A percentile compares a stretch with the other conserved stretches of the same genome.
phyloP scores from a whole-genome alignment of 2,888 invertebrate genomes.

The Cheilosia urbana region DNA sequence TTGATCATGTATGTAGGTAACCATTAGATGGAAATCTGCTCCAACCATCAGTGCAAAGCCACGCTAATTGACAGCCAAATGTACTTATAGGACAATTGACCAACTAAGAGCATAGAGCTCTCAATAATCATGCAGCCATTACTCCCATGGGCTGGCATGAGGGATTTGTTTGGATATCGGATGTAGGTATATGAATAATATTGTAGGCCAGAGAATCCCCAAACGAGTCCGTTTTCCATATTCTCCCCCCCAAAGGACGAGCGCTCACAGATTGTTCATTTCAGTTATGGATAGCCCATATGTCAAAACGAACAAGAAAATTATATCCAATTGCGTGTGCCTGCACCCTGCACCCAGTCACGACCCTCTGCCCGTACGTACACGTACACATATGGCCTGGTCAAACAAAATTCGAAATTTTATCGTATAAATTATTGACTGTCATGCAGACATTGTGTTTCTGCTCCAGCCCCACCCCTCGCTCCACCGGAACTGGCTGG shows the following conservation, averaged over 20 bases:
- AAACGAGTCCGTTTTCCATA: conserved; percentile 36
- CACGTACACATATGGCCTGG: no score
- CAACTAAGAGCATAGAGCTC: not conserved
- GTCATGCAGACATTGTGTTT: no score
- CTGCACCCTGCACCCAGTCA: conserved; percentile 15
- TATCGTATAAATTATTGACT: no score
- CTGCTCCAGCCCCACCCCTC: no score
- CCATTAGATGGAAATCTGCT: no score
- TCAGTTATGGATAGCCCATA: conserved; percentile 51
- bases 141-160: not conserved
- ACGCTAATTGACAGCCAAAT: no score
- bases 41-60: no score
- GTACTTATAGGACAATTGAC: no score
- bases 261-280: conserved; percentile 47
- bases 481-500: conserved; percentile 42
- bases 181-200: no score
- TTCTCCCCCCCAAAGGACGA: conserved; percentile 42
- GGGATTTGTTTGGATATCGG: no score
- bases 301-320: conserved; percentile 19
- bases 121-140: not conserved
- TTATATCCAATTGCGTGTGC: conserved; percentile 11
- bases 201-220: not conserved
- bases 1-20: conserved; percentile 4
- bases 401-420: no score
- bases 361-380: not conserved